phyloP scores from a whole-genome alignment of 2,888 invertebrate species.

The Tenthredo livida region DNA sequence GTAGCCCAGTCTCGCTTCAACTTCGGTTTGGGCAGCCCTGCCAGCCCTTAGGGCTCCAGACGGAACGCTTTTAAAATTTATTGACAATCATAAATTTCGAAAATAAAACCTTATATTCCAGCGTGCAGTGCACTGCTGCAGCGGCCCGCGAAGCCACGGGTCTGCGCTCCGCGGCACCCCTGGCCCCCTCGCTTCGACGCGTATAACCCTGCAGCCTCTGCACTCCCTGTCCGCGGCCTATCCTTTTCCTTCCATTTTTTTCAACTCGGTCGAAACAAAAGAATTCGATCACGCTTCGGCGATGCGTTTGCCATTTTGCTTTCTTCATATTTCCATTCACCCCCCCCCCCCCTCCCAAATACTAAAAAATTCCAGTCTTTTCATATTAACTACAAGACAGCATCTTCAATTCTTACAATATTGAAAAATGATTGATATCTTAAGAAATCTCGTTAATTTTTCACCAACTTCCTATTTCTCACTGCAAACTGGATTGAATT shows the following conservation, averaged over 20 bases:
- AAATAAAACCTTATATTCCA: conserved; percentile 78
- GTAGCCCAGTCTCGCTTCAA: conserved; percentile 62
- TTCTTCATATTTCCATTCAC: conserved; percentile 41
- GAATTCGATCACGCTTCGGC: conserved; percentile 68
- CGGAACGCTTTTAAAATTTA: conserved; percentile 79
- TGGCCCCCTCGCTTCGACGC: conserved; percentile 36
- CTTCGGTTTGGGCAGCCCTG: conserved; percentile 75
- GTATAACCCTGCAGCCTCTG: conserved; percentile 43
- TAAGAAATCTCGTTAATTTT: not conserved
- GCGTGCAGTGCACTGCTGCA: conserved; percentile 54
- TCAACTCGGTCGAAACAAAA: conserved; percentile 71
- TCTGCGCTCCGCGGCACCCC: conserved; percentile 20
- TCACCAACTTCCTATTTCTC: not conserved
- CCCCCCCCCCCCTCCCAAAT: too few species aligned
- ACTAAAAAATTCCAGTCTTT: conserved; percentile 56
- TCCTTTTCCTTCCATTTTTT: conserved; percentile 58
- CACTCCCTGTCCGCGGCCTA: conserved; percentile 54
- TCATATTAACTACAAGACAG: not conserved
- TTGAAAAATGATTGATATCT: too few species aligned
- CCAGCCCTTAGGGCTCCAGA: conserved; percentile 78
- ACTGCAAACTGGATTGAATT: not conserved
- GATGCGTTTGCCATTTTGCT: conserved; percentile 57
- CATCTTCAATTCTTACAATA: not conserved
- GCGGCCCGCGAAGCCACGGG: conserved; percentile 42
- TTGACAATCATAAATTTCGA: conserved; percentile 79